A percentile compares a stretch with the other conserved stretches of the same genome.
Evolutionary conservation across 1,140 invertebrate species (phyloP).

Genomic region (Drosophila tropicalis): DNA sequence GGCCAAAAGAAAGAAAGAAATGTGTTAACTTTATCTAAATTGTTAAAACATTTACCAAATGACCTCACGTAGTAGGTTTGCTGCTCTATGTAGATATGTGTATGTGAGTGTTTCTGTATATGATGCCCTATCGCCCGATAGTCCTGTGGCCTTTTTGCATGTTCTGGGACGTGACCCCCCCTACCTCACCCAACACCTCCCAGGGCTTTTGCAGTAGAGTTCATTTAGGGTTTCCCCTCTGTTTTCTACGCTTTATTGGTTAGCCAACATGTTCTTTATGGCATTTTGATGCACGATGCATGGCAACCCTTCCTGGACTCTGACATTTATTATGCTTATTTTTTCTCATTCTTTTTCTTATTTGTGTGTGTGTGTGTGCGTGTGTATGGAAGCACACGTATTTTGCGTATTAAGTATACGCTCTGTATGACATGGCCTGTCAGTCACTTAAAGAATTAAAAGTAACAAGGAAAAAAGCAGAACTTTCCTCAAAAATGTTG

Average conservation of each 20-base stretch:
- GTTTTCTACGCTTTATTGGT: conserved; percentile 72
- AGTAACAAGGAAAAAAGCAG: conserved; percentile 3
- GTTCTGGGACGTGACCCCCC: conserved; percentile 50
- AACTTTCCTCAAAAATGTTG: neutral
- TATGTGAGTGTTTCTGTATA: conserved; percentile 25
- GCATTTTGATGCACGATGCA: conserved; percentile 71
- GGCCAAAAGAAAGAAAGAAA: conserved; percentile 51
- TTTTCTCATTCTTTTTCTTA: conserved; percentile 66
- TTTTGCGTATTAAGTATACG: conserved; percentile 68
- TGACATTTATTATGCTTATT: conserved; percentile 77
- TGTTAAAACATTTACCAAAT: conserved; percentile 82
- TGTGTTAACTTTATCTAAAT: conserved; percentile 83
- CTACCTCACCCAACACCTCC: neutral
- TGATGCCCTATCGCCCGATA: conserved; percentile 51
- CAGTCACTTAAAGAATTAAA: conserved; percentile 53
- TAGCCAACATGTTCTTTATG: conserved; percentile 73
- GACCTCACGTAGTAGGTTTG: conserved; percentile 73
- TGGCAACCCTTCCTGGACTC: conserved; percentile 59
- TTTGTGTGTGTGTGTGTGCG: conserved; percentile 32
- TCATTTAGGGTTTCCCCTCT: conserved; percentile 58
- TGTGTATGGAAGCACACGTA: conserved; percentile 49
- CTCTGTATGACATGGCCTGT: conserved; percentile 56
- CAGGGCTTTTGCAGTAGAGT: conserved; percentile 30
- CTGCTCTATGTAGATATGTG: conserved; percentile 17
- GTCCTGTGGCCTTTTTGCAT: conserved; percentile 56